Conservation (phyloP, 2,113 vertebrate species). For the Danionella cerebrum region DNA sequence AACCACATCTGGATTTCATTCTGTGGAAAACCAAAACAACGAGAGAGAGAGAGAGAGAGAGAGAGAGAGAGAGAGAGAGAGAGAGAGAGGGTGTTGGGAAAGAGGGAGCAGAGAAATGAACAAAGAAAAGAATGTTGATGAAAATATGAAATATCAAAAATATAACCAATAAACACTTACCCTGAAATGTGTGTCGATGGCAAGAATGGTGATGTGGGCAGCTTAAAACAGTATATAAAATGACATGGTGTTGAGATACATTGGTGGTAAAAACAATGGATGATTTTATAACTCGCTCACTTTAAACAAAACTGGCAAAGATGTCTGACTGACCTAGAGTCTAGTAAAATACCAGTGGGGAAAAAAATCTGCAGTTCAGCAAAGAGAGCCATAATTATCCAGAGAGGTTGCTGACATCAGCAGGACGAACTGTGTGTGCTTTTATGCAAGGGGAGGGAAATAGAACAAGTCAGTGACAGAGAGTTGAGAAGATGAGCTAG, state of each 20-base stretch:
- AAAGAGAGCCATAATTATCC: slow-evolving; percentile 64
- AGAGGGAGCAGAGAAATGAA: not conserved
- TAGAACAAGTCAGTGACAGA: slow-evolving; percentile 1
- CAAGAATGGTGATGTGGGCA: not conserved
- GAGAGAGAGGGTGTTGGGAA: slow-evolving; percentile 26
- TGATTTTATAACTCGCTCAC: too few species aligned
- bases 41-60: slow-evolving; percentile 33
- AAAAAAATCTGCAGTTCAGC: slow-evolving; percentile 70
- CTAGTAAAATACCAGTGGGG: slow-evolving; percentile 48
- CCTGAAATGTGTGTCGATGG: not conserved
- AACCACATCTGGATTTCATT: slow-evolving; percentile 71
- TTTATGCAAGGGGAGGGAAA: slow-evolving; percentile 14
- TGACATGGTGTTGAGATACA: not conserved
- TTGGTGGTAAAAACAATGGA: too few species aligned
- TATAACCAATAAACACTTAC: not conserved
- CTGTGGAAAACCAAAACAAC: slow-evolving; percentile 64
- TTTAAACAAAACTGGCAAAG: slow-evolving; percentile 32
- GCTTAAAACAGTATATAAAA: not conserved
- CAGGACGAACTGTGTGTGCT: slow-evolving; percentile 47
- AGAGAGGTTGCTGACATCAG: slow-evolving; percentile 68
- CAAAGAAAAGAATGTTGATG: not conserved
- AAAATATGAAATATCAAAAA: not conserved
- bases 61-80: slow-evolving; percentile 6
- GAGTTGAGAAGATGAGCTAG: not conserved
- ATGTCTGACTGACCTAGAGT: slow-evolving; percentile 38